These are phyloP conservation scores for Hypotaenidia okinawae DNA, from an alignment of 2,797 vertebrate species.

Conservation along the genomic window DNA sequence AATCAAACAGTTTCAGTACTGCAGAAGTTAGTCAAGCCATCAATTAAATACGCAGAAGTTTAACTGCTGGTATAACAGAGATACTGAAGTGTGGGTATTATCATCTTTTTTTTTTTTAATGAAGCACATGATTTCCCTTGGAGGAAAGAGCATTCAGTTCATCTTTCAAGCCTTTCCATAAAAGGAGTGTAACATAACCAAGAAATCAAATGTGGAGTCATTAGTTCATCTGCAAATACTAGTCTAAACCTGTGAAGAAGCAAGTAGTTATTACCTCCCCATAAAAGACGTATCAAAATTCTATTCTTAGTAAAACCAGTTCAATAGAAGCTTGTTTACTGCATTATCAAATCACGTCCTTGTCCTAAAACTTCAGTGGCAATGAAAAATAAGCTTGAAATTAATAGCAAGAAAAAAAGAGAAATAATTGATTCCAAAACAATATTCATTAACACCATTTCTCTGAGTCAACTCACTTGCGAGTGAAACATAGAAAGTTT, in stretches of 20 bases:
- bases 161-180: background rate
- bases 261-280: background rate
- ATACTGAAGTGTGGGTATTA: background rate
- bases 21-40: background rate
- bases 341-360: background rate
- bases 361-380: background rate
- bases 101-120: background rate
- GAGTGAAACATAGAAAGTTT: background rate
- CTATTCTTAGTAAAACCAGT: background rate
- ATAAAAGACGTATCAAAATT: background rate
- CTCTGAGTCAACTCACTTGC: background rate
- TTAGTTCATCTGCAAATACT: background rate
- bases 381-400: background rate
- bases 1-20: background rate
- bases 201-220: background rate
- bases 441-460: background rate
- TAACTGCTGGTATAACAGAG: background rate
- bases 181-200: background rate
- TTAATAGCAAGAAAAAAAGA: background rate
- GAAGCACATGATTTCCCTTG: background rate
- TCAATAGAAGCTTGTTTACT: background rate
- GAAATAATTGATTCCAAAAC: background rate
- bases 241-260: background rate
- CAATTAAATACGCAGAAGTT: background rate
- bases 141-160: background rate